Base-by-base conservation (phyloP, 2,113 vertebrate species). In the Pungitius pungitius region DNA sequence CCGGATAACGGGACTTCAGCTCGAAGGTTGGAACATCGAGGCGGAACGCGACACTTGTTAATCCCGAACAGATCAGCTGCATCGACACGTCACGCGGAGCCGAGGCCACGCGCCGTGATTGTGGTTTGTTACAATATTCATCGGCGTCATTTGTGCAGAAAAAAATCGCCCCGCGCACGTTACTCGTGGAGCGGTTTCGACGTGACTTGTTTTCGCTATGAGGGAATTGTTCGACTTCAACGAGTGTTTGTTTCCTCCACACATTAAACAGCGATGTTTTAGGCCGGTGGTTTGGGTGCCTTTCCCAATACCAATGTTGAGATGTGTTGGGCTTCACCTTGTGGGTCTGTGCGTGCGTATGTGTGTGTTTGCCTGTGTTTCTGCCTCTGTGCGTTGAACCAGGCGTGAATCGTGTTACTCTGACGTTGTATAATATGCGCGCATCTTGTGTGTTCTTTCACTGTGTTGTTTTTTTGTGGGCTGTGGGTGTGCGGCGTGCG, bases 121-220 rank as follows among this genome's bases (percentile, higher is more conserved):
- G 71, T 88, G 87, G 76, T 90, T 83, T 90, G 83, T 82, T 88
- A 83, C 81, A 92, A 91, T 89, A 90, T 90, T 92, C 84, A 90
- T 92, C 81, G 84, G 83, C 57, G 63, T 86, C 83, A 79, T 87
- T 77, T 69, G 78, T 81, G 75, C 66, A 67, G 82, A 84, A 81
- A 84, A 90, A 89, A 86, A 85, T 83, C 86, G 85, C 87, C 89
- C 69, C 63, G 78, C 85, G 75, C 88, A 79, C 83, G 74, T 88
- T 86, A 68, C 83, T 84, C 82, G 75, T 57, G 64, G 85, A 86
- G 77, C 72, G 62, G 80, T 81, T 69, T n/a, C 14, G 51, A 77
- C 65, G 42, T 81, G 66, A 83, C 85, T 80, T 80, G 78, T 85
- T 85, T 87, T 70, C 22, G 61, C 72, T 83, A 81, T 69, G 60